Base-by-base conservation (phyloP, 2,113 vertebrate species). In the Mastomys coucha region DNA sequence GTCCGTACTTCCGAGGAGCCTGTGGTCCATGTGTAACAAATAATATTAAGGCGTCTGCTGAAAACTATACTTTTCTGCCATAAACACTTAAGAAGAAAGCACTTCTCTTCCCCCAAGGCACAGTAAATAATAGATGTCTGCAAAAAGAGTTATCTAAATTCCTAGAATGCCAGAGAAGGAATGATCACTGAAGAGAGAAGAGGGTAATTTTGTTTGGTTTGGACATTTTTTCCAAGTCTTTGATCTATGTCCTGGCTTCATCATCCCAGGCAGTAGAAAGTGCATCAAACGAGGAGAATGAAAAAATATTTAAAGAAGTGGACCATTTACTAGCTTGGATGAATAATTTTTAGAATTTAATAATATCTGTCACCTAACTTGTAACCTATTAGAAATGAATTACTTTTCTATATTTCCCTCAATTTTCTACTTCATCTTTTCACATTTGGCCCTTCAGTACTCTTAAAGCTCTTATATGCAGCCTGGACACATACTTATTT, bases 91-190 rank as follows among this genome's bases (percentile, higher is more conserved):
- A 81, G 91, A 92, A 86, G 58, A 89, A 94, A 95, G 72, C 11
- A 86, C 39, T 76, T 75, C 53, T 78, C 17, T 84, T 92, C 70
- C 89, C 89, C 56, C 87, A 33, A 95, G 78, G 65, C 93, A 76
- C 20, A 58, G 17, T 95, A 91, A 81, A 77, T 81, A 88, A 95
- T 75, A 93, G 90, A 85, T 90, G 94, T 63, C 75, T 94, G 39
- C 81, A 92, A 94, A 92, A 91, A 60, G 33, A 88, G 70, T 88
- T 95, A 93, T 81, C 75, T 88, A 85, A 96, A 91, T 93, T 96
- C 82, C 73, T 94, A 73, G 91, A 95, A 75, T 93, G 58, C 82
- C 94, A 89, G 7, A 7, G 31, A 91, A 90, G 22, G 24, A 86
- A 42, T 76, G 42, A 96, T 89, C 84, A 58, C 58, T 72, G 70